Evolutionary conservation across 2,888 invertebrate species (phyloP), one percentile per base, ranked within the genome.

Genomic region (Gnatocerus cornutus): DNA sequence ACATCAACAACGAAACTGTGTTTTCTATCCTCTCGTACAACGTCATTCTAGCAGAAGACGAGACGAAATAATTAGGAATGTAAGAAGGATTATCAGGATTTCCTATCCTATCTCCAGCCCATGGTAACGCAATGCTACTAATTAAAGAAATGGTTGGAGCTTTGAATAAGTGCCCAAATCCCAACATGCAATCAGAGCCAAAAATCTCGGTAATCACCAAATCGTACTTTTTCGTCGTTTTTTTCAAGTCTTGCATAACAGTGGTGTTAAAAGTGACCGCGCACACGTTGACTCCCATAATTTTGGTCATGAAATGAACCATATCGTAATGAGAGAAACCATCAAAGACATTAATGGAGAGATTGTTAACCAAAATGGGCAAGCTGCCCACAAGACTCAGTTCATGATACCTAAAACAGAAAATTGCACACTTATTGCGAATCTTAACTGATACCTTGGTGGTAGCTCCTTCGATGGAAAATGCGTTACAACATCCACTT

Each of bases 401-500:
- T 29, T 79, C 74, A 43, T 74, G 73, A 53, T 75, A 79, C 43
- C 79, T 79, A 37, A 14, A 73, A 62, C 7, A n/a, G n/a, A 33
- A 33, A 33, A 33, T 33, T 33, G 33, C 6, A 33, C 21, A 21
- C 21, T 33, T 7, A 7, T 33, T 9, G 33, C 1, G 6, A 7
- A 33, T 33, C 9, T 33, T 6, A 33, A n/a, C 9, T 33, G 6
- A 1, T 56, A 58, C 58, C 58, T 43, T 13, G 21, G 12, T 29
- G 43, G 58, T 4, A 8, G 1, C n/a, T 50, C 39, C 27, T 52
- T 37, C 12, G 29, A 39, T 0, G 90, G 89, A 72, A 90, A 92
- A 79, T 90, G 88, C 2, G 90, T 90, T 45, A 92, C 86, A 4
- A 92, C 89, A 0, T 91, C 92, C 0, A 93, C 82, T 69, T 90